Percentiles rank a stretch among this genome's conserved stretches.
Evolutionary conservation across 2,888 invertebrate species (phyloP).

Genomic region (Morpho helenor): DNA sequence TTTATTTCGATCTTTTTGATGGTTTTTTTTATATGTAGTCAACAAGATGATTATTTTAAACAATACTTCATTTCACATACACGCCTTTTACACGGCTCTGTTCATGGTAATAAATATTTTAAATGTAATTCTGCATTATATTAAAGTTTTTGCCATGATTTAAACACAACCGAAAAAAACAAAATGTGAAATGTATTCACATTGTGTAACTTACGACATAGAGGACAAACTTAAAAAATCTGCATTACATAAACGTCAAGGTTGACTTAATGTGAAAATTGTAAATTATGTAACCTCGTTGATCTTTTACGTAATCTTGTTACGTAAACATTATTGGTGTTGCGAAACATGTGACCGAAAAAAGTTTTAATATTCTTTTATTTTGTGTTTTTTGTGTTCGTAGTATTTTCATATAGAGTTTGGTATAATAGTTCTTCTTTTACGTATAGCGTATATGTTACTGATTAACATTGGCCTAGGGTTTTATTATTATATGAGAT

Average conservation of each 20-base stretch:
- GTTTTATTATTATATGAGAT: too few species aligned
- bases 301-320: slow-evolving; percentile 9
- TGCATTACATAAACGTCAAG: slow-evolving; percentile 12
- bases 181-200: slow-evolving; percentile 5
- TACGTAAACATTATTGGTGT: slow-evolving; percentile 3
- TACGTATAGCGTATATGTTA: too few species aligned
- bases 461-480: too few species aligned
- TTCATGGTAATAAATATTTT: too few species aligned
- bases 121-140: neutral
- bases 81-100: neutral
- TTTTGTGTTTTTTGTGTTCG: too few species aligned
- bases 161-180: too few species aligned
- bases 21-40: neutral
- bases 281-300: slow-evolving; percentile 14
- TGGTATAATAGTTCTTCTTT: too few species aligned
- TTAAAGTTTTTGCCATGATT: neutral
- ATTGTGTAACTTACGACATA: slow-evolving; percentile 16
- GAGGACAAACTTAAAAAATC: slow-evolving; percentile 16
- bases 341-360: too few species aligned
- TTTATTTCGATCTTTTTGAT: too few species aligned
- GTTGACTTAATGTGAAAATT: slow-evolving; percentile 10
- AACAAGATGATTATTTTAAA: neutral
- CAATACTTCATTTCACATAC: neutral
- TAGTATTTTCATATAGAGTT: too few species aligned
- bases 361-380: too few species aligned